Evolutionary conservation across 2,113 vertebrate genomes (phyloP).

Genomic region (Chloebia gouldiae): DNA sequence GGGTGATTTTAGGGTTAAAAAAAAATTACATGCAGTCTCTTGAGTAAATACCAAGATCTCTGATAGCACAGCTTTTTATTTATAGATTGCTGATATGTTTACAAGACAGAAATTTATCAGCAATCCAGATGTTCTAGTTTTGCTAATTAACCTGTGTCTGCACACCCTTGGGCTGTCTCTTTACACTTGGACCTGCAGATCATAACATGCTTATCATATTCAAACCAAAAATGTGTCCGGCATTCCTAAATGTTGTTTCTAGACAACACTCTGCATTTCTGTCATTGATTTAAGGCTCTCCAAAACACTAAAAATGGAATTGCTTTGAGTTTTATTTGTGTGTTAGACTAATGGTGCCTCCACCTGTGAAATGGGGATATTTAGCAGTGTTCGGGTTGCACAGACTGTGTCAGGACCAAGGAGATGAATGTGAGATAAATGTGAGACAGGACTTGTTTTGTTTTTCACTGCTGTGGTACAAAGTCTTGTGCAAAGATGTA

Average conservation of each 20-base stretch:
- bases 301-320: not conserved
- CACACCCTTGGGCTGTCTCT: not conserved
- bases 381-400: not conserved
- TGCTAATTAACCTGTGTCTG: not conserved
- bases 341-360: not conserved
- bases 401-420: not conserved
- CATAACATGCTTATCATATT: not conserved
- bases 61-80: not conserved
- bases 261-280: not conserved
- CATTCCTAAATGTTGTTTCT: not conserved
- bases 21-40: not conserved
- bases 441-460: not conserved
- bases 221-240: not conserved
- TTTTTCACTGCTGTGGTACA: not conserved
- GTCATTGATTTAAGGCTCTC: not conserved
- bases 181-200: not conserved
- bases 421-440: not conserved
- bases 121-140: not conserved
- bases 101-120: not conserved
- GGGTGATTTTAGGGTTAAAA: not conserved
- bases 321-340: not conserved
- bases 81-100: not conserved
- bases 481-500: not conserved
- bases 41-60: not conserved
- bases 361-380: not conserved